A percentile compares a stretch with the other conserved stretches of the same genome.
Evolutionary conservation across 2,888 invertebrate genomes (phyloP).

Genomic region (Drosophila falleni): DNA sequence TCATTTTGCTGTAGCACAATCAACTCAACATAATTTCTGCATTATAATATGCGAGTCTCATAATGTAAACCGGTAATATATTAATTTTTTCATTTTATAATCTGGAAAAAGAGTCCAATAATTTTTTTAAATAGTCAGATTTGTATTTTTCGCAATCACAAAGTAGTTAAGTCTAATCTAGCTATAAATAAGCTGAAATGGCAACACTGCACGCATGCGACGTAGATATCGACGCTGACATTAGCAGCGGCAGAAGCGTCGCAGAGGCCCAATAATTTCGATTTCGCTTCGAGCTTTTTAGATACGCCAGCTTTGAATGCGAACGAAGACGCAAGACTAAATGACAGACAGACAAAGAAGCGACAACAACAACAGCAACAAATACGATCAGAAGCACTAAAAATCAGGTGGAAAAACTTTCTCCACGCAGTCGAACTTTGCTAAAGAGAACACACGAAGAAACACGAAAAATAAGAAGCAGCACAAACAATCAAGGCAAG

Average conservation of each 20-base stretch:
- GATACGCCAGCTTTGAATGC: constrained; percentile 50
- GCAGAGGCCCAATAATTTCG: constrained; percentile 52
- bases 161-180: too few relatives aligned
- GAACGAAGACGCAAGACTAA: constrained; percentile 24
- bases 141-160: too few relatives aligned
- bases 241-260: constrained; percentile 15
- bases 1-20: too few relatives aligned
- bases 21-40: too few relatives aligned
- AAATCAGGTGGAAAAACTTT: constrained; percentile 71
- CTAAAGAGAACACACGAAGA: constrained; percentile 60
- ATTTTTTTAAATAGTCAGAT: too few relatives aligned
- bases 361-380: constrained; percentile 23
- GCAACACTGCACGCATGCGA: constrained; percentile 1
- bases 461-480: constrained; percentile 21
- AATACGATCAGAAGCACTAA: constrained; percentile 54
- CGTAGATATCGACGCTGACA: neutral
- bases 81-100: too few relatives aligned
- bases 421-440: constrained; percentile 59
- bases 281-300: constrained; percentile 58
- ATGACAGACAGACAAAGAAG: constrained; percentile 23
- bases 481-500: constrained; percentile 19
- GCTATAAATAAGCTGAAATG: neutral
- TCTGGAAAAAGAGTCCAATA: too few relatives aligned
- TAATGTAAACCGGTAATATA: too few relatives aligned
- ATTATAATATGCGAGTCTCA: too few relatives aligned